phyloP scores from a whole-genome alignment of 2,888 invertebrate genomes.

The Spodoptera littoralis region DNA sequence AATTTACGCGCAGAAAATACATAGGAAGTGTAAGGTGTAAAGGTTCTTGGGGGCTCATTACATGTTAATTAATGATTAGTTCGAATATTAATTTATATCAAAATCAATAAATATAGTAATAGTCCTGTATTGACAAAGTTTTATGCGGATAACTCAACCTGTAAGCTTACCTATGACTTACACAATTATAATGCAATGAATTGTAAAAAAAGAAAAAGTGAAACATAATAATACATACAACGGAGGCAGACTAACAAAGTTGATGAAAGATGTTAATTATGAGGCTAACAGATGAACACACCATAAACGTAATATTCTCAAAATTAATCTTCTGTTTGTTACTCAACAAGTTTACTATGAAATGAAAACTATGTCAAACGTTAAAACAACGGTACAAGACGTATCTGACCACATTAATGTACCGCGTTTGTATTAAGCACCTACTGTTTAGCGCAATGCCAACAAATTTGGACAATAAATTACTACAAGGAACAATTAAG shows the following conservation, averaged over 20 bases:
- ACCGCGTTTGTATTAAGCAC: conserved; percentile 53
- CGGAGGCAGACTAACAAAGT: conserved; percentile 1
- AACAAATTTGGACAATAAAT: conserved; percentile 63
- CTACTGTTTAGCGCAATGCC: conserved; percentile 53
- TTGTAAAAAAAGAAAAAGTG: too few species aligned
- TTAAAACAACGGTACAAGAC: conserved; percentile 53
- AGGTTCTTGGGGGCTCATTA: neutral
- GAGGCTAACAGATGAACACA: conserved; percentile 14
- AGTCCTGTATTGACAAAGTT: too few species aligned
- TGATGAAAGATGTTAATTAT: conserved; percentile 17
- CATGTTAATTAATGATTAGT: neutral
- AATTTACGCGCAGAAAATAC: conserved; percentile 60
- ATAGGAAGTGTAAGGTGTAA: conserved; percentile 51
- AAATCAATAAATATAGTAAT: too few species aligned
- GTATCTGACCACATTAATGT: conserved; percentile 57
- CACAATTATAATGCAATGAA: too few species aligned
- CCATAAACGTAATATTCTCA: conserved; percentile 13
- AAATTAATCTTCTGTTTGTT: conserved; percentile 33
- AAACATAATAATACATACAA: conserved; percentile 1
- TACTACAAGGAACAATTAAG: conserved; percentile 72
- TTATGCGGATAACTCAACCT: too few species aligned
- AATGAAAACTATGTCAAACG: conserved; percentile 50
- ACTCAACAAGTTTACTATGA: conserved; percentile 31
- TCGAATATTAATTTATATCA: too few species aligned
- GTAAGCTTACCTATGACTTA: too few species aligned